Evolutionary conservation across 2,113 vertebrate species (phyloP), one percentile per base, ranked within the genome.

Genomic region (Tursiops truncatus): DNA sequence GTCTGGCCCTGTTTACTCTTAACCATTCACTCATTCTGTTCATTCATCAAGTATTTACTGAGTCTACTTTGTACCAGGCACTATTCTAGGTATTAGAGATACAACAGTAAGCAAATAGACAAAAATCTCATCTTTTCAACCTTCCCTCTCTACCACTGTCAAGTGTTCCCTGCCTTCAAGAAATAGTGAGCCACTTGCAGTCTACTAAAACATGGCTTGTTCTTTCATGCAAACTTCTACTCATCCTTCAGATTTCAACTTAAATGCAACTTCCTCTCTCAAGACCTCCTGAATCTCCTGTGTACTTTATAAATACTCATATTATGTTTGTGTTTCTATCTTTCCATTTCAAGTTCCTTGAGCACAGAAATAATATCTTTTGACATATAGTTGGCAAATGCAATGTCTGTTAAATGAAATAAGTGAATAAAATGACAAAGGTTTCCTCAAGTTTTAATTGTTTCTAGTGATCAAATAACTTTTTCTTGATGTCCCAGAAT

Each of bases 371-470:
- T 41, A 91, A 89, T 89, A 31, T 89, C 47, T 93, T 96, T 89
- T 89, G 77, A 89, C 44, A 85, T 2, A 58, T 3, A 94, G n/a
- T 31, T 80, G n/a, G n/a, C 70, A 96, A 68, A 91, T 13, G 10
- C 21, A 92, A 90, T 38, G 50, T 65, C 94, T 84, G 81, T 71
- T 92, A 85, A 92, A 56, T 86, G 63, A 86, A 95, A 73, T 12
- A 1, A 60, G 33, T 82, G 5, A 94, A 86, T 85, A 93, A 96
- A 94, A 92, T 65, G 70, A 63, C 15, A 94, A 65, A 62, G 28
- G 17, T 73, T 89, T 94, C 70, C 58, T 93, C 56, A 56, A 71
- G 26, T 96, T 70, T 62, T 60, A 85, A 56, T 91, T 95, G 47
- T 96, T 91, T 85, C 65, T 70, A 81, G 1, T 85, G 31, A 94